Evolutionary conservation across 2,797 vertebrate species (phyloP).

Genomic region (Knipowitschia caucasica): DNA sequence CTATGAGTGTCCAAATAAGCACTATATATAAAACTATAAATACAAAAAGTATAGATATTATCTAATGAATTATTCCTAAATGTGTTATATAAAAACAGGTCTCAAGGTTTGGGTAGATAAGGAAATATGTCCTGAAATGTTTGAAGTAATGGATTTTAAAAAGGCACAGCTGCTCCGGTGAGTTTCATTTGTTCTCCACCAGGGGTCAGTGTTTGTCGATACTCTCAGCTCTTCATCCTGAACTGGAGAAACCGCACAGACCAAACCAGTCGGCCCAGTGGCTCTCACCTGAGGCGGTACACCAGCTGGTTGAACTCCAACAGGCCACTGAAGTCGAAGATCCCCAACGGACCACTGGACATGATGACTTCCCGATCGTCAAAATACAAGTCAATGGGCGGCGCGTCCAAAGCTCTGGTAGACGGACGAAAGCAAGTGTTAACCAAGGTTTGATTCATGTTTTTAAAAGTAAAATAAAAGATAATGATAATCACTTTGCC

Average conservation of each 20-base stretch:
- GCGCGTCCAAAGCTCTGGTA: conserved; percentile 81
- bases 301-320: conserved; percentile 87
- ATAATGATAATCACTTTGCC: conserved; percentile 62
- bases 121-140: no score
- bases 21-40: no score
- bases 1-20: no score
- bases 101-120: no score
- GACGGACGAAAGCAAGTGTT: neutral
- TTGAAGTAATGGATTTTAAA: no score
- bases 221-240: no score
- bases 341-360: conserved; percentile 82
- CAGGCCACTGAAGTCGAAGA: conserved; percentile 81
- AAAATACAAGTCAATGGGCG: conserved; percentile 88
- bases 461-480: neutral
- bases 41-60: no score
- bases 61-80: no score
- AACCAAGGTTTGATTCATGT: neutral
- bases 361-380: conserved; percentile 91
- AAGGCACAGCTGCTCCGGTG: no score
- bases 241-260: neutral
- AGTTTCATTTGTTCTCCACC: conserved; percentile 18
- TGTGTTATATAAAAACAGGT: no score
- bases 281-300: conserved; percentile 84
- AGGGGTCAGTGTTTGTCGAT: conserved; percentile 35
- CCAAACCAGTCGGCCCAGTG: conserved; percentile 30